Evolutionary conservation across 2,113 vertebrate species (phyloP), one percentile per base, ranked within the genome.

Genomic region (Heterocephalus glaber): DNA sequence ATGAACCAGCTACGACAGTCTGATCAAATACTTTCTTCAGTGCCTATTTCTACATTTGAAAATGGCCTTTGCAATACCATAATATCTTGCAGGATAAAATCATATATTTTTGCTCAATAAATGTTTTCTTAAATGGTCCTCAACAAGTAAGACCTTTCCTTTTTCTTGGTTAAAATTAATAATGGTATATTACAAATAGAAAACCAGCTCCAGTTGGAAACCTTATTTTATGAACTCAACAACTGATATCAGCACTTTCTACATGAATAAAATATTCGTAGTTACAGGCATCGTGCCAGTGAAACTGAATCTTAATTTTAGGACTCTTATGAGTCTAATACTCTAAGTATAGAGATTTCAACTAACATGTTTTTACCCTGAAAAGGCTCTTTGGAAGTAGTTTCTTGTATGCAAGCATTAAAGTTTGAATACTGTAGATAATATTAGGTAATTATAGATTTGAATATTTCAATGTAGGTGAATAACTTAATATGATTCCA

Each of bases 171-270:
- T 14, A 11, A 54, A 24, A 7, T n/a, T n/a, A n/a, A 2, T 20
- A 54, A 38, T 24, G 11, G 8, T 61, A 52, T 17, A 17, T 58
- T 58, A 74, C 0, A 33, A 61, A 76, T 52, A 38, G 49, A 87
- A 79, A 76, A 66, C 52, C 66, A 68, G 14, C 7, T 96, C 33
- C 11, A 56, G 19, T 38, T 90, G 28, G n/a, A 80, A 86, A 90
- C 26, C 24, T 90, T 61, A 86, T 76, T 86, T 95, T 86, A 65
- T 70, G 52, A 96, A 87, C 19, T 47, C 82, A 77, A 77, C 82
- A 10, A 1, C 41, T 90, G 9, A 30, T 41, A 10, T 77, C 38
- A 61, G 38, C 11, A 81, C 22, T 82, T 86, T 65, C 60, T 89
- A 68, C 14, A 76, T 77, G 33, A 60, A 58, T n/a, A 24, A 22